Evolutionary conservation across 1,140 invertebrate species (phyloP).

Genomic region (Hermetia illucens): DNA sequence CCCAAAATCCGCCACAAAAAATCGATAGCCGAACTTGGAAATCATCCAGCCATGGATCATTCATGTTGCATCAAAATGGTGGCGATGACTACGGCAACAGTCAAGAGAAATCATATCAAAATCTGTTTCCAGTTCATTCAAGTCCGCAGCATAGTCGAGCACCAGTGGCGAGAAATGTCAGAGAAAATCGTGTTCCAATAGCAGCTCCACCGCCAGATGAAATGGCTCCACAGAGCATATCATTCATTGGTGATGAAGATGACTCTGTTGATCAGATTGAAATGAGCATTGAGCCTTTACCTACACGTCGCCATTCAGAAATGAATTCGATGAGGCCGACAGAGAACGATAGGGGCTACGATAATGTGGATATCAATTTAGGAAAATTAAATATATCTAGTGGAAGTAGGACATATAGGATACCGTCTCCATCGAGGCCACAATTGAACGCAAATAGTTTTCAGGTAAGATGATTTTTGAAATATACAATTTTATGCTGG

Average conservation of each 20-base stretch:
- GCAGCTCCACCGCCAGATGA: slow-evolving; percentile 51
- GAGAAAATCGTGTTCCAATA: slow-evolving; percentile 31
- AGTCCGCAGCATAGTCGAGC: slow-evolving; percentile 17
- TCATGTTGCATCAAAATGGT: slow-evolving; percentile 27
- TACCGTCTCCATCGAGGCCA: slow-evolving; percentile 63
- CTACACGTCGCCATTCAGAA: too few relatives aligned
- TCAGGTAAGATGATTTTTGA: slow-evolving; percentile 33
- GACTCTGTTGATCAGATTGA: slow-evolving; percentile 29
- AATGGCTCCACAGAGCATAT: slow-evolving; percentile 85
- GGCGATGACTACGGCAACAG: slow-evolving; percentile 15
- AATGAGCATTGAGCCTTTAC: slow-evolving; percentile 27
- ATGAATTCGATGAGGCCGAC: background rate
- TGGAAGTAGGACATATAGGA: slow-evolving; percentile 73
- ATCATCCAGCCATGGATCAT: slow-evolving; percentile 16
- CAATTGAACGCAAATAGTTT: slow-evolving; percentile 55
- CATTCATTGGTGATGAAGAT: slow-evolving; percentile 63
- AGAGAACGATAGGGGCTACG: too few relatives aligned
- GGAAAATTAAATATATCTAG: slow-evolving; percentile 68
- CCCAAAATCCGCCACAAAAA: slow-evolving; percentile 17
- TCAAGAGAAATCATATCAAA: slow-evolving; percentile 18
- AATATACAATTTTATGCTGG: background rate
- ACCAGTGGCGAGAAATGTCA: slow-evolving; percentile 2
- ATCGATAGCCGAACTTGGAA: slow-evolving; percentile 17
- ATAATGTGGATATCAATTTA: slow-evolving; percentile 45
- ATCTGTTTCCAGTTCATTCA: slow-evolving; percentile 28